Evolutionary conservation across 2,888 invertebrate genomes (phyloP), one percentile per base, ranked within the genome.

Genomic region (Tachina lurida): DNA sequence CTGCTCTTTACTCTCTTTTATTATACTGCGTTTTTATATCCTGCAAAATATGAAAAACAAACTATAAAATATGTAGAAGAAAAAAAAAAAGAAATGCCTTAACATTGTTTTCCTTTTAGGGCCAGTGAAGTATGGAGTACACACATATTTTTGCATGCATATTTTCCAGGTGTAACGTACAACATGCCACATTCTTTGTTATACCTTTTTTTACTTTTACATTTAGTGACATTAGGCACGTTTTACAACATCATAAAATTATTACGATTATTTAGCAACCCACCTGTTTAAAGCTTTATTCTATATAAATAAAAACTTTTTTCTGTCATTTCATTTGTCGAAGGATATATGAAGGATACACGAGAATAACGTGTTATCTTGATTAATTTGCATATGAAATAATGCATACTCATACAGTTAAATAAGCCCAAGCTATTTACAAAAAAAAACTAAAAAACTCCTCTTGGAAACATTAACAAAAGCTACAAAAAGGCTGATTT

Each of bases 301-400:
- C 54, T 75, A 45, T 63, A 47, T 43, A 63, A 63, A 56, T 12
- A 71, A 39, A 13, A 17, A 41, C 49, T 8, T 49, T 19, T 22
- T 41, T 49, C 49, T 43, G n/a, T 58, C 54, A 41, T 67, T 67
- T 60, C n/a, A 75, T 62, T 75, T 81, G 68, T 75, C 81, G 68
- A 75, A 81, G 81, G 81, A 75, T 80, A 67, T 74, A 56, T 58
- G 70, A 82, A 82, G 82, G 82, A 58, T 85, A 77, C 62, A 81
- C 56, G 15, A 63, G 73, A 74, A 81, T 77, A 68, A 78, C 77
- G 67, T 86, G 89, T 89, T 90, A 91, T 89, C 91, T 88, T 87
- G 88, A 88, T 90, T 91, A 91, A 91, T 91, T 91, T 91, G 89
- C 91, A 90, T 91, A 91, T 88, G 89, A 91, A 90, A 90, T 89